Percentiles rank a stretch among this genome's conserved stretches.
phyloP scores from a whole-genome alignment of 2,797 vertebrate species.

The Dermochelys coriacea region DNA sequence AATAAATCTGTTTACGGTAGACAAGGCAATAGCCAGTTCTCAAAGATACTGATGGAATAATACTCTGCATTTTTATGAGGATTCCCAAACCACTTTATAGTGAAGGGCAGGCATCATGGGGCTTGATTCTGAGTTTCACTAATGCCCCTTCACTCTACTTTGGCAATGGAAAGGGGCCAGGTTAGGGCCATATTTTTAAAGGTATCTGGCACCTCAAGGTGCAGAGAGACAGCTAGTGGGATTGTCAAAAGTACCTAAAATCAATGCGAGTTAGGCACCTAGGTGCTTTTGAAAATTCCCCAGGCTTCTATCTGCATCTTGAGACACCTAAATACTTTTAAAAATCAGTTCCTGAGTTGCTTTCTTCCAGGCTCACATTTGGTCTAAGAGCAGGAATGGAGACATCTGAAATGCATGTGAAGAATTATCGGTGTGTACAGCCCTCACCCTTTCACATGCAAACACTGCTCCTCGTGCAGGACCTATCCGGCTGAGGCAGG shows the following conservation, averaged over 20 bases:
- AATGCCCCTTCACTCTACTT: not conserved
- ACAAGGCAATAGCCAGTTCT: not conserved
- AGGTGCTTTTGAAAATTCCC: not conserved
- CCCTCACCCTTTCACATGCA: not conserved
- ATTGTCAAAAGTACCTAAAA: rapidly evolving
- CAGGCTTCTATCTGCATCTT: not conserved
- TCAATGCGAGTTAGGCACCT: not conserved
- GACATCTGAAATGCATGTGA: not conserved
- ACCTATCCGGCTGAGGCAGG: not conserved
- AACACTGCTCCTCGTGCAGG: not conserved
- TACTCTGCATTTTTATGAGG: not conserved
- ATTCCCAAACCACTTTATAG: not conserved
- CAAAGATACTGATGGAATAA: not conserved
- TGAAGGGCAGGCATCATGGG: not conserved
- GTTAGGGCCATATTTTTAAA: not conserved
- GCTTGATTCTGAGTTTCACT: not conserved
- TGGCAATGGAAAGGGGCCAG: not conserved
- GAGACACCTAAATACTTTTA: not conserved
- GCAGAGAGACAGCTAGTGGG: not conserved
- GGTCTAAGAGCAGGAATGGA: not conserved
- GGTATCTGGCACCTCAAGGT: not conserved
- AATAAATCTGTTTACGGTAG: constrained; percentile 33
- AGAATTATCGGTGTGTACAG: not conserved
- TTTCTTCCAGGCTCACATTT: not conserved
- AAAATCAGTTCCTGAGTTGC: not conserved